Base-by-base conservation (phyloP, 2,888 invertebrate species). In the Amiota mariae region DNA sequence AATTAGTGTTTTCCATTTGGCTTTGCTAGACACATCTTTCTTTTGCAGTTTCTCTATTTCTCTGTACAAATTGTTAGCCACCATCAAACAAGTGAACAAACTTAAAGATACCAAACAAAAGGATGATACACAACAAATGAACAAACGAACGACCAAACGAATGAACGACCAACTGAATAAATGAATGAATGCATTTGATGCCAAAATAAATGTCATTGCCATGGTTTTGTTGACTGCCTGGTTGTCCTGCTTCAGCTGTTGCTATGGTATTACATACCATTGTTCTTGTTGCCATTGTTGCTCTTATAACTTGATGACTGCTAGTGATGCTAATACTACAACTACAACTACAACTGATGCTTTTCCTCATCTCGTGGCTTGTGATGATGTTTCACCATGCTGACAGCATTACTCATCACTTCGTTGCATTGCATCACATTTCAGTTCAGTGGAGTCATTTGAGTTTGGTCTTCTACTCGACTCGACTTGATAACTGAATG, bases 151-250 rank as follows among this genome's bases (percentile, higher is more conserved):
- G n/a, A n/a, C n/a, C n/a, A n/a, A n/a, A n/a, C 24, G 3, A 24
- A 24, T 3, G 36, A 36, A 36, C 2, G 36, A 36, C 36, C 36
- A 36, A 36, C 6, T 6, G 36, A 36, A 24, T 24, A 24, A 24
- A 36, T 36, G 36, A 36, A 36, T 36, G 36, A 36, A 36, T 63
- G 46, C 24, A 63, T 63, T 46, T 46, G 11, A 46, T 13, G 36
- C 36, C 63, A 63, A 63, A 63, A 63, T 63, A 63, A 63, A 63
- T 63, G 63, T 46, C 63, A 63, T 36, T 11, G 46, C 24, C 63
- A 63, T 63, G 46, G 59, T 10, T n/a, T 3, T 59, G 24, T 13
- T 13, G 36, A 13, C 46, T 36, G 36, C 36, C 1, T 36, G 36
- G 24, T 1, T 36, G 2, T 36, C 36, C 36, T 36, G 36, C 36